Conservation (phyloP, 2,113 vertebrate species). For the Cichladusa arquata region DNA sequence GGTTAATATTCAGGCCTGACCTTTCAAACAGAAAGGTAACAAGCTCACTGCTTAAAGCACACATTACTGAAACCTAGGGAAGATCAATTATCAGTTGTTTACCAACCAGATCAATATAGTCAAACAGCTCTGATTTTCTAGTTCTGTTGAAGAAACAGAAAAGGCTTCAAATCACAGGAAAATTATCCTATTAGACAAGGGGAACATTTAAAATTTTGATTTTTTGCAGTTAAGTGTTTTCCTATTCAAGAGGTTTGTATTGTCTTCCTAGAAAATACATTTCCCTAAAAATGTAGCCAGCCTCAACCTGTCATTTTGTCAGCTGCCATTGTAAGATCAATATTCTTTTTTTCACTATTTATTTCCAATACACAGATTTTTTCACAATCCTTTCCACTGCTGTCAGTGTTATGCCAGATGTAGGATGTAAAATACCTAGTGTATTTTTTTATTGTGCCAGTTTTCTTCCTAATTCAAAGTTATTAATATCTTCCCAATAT, state of each 20-base stretch:
- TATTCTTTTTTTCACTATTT: not conserved
- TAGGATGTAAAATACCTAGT: not conserved
- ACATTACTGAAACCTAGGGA: not conserved
- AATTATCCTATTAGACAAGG: not conserved
- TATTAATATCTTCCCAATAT: not conserved
- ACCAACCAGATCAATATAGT: not conserved
- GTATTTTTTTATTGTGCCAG: not conserved
- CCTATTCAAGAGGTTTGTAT: not conserved
- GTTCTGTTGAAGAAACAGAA: not conserved
- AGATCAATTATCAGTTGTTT: slow-evolving; percentile 14
- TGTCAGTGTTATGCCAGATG: not conserved
- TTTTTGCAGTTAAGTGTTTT: not conserved
- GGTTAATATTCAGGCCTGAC: not conserved
- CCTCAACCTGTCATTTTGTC: not conserved
- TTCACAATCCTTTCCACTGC: not conserved
- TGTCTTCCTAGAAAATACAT: not conserved
- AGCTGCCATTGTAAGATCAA: not conserved
- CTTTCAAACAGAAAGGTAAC: not conserved
- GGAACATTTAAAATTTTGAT: not conserved
- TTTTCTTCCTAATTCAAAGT: not conserved
- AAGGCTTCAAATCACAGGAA: not conserved
- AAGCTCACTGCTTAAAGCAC: not conserved
- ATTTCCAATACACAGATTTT: not conserved
- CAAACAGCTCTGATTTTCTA: slow-evolving; percentile 10
- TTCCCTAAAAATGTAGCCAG: not conserved